Conservation (phyloP, 2,888 invertebrate genomes). For the Cylindroiulus punctatus region DNA sequence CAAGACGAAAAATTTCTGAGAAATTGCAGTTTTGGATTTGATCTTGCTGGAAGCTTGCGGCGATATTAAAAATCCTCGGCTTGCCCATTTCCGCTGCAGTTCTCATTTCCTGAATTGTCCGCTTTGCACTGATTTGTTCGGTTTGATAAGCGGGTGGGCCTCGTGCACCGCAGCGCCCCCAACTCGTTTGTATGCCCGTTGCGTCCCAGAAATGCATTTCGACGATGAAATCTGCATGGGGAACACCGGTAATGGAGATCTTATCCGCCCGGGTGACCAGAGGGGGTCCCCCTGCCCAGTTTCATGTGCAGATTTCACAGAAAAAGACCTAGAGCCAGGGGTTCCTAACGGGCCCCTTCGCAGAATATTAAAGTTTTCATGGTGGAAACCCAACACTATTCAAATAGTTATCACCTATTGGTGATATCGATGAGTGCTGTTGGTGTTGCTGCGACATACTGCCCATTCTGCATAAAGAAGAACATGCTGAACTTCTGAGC, state of each 20-base stretch:
- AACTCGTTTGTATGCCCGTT: constrained; percentile 29
- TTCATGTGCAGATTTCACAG: neutral
- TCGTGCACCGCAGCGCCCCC: neutral
- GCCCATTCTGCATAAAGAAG: too few relatives aligned
- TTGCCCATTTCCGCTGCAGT: constrained; percentile 25
- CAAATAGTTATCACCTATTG: too few relatives aligned
- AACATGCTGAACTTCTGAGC: too few relatives aligned
- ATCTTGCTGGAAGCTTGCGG: constrained; percentile 15
- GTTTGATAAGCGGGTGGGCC: constrained; percentile 17
- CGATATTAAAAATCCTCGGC: neutral
- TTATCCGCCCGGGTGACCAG: constrained; percentile 11
- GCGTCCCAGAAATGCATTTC: constrained; percentile 8
- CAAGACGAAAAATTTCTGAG: neutral
- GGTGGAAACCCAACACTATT: too few relatives aligned
- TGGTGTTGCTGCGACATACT: too few relatives aligned
- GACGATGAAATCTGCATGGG: constrained; percentile 13
- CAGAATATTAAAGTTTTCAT: too few relatives aligned
- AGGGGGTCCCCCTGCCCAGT: constrained; percentile 1
- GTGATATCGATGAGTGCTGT: too few relatives aligned
- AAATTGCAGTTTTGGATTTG: neutral
- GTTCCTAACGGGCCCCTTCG: too few relatives aligned
- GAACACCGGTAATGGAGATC: constrained; percentile 35
- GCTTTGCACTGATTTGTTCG: constrained; percentile 4
- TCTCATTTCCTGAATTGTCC: constrained; percentile 28
- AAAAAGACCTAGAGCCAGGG: neutral